These are phyloP conservation scores for Andrena dorsata DNA, from an alignment of 2,888 invertebrate species.

Conservation along the genomic window DNA sequence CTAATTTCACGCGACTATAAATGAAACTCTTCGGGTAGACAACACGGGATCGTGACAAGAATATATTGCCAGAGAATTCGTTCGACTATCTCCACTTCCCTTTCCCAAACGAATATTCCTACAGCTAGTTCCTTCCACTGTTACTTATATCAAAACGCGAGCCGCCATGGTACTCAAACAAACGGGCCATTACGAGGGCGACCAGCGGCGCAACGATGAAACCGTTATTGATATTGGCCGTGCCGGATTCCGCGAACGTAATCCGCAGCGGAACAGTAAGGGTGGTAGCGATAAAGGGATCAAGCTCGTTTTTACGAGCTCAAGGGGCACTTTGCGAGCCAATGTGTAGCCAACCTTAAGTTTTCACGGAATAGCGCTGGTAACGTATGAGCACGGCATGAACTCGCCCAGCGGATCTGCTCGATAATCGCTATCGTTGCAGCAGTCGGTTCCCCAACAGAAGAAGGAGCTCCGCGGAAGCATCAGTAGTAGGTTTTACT, in stretches of 20 bases:
- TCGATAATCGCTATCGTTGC: constrained; percentile 54
- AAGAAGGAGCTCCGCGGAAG: neutral
- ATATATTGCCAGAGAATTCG: neutral
- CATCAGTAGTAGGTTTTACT: neutral
- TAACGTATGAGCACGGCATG: constrained; percentile 49
- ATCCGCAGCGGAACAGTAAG: constrained; percentile 78
- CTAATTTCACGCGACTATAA: too few relatives aligned
- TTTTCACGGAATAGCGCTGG: constrained; percentile 50
- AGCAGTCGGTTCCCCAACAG: constrained; percentile 8
- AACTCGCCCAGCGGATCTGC: constrained; percentile 25
- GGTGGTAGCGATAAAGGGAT: constrained; percentile 82
- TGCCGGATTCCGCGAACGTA: constrained; percentile 76
- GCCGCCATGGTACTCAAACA: constrained; percentile 26
- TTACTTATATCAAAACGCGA: constrained; percentile 31
- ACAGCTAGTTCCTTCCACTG: neutral
- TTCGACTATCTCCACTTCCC: neutral
- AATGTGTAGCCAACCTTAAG: constrained; percentile 58
- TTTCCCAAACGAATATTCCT: neutral
- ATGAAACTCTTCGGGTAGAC: too few relatives aligned
- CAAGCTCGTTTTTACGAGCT: constrained; percentile 79
- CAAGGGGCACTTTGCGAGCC: constrained; percentile 54
- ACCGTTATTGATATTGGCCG: constrained; percentile 80
- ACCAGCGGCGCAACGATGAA: constrained; percentile 65
- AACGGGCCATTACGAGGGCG: constrained; percentile 55
- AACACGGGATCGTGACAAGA: neutral